Evolutionary conservation across 2,797 vertebrate genomes (phyloP).

Genomic region (Odontamblyopus lacepedii): DNA sequence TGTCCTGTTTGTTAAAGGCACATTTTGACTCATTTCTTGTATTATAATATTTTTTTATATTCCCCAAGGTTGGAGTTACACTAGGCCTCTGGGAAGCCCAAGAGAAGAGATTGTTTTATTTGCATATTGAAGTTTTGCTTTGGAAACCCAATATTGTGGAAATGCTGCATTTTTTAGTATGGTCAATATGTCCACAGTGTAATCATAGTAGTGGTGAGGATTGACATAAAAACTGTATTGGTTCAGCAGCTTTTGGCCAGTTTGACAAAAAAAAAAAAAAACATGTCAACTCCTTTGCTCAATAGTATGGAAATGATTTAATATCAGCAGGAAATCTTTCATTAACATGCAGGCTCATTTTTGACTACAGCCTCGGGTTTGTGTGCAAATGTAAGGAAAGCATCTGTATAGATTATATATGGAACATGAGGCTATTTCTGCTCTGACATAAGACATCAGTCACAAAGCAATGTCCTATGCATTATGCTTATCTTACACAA

Average conservation of each 20-base stretch:
- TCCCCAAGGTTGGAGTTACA: background rate
- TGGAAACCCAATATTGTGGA: background rate
- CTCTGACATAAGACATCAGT: background rate
- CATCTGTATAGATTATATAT: background rate
- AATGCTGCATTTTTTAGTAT: background rate
- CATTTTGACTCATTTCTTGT: background rate
- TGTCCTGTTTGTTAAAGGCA: background rate
- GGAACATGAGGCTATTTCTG: background rate
- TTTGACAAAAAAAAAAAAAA: background rate
- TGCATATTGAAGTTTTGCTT: background rate
- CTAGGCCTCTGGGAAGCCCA: background rate
- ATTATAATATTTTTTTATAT: background rate
- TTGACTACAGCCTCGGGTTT: slow-evolving; percentile 31
- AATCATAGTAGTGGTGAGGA: background rate
- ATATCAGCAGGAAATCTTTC: slow-evolving; percentile 48
- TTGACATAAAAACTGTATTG: no score
- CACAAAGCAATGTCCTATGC: background rate
- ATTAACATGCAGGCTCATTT: slow-evolving; percentile 49
- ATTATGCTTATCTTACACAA: background rate
- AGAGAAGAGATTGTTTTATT: background rate
- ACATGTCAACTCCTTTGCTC: slow-evolving; percentile 41
- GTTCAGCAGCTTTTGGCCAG: slow-evolving; percentile 21
- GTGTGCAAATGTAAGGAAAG: slow-evolving; percentile 2
- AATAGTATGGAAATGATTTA: slow-evolving; percentile 51
- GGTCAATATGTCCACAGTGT: slow-evolving; percentile 1